Base-by-base conservation (phyloP, 92 coral and sea anemone species). In the Ricordea florida region DNA sequence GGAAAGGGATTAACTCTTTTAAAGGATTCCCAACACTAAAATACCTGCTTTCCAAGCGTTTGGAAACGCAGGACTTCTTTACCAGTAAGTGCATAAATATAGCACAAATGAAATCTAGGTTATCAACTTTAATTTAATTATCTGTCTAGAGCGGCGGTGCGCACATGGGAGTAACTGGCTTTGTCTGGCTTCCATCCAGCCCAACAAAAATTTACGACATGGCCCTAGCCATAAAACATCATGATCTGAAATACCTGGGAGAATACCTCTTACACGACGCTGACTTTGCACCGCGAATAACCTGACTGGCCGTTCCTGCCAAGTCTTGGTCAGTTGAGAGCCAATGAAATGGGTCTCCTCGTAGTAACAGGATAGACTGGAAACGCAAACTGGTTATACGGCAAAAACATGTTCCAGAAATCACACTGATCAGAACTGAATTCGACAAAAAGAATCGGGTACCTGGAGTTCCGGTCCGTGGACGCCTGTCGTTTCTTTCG, bases 241-340 rank as follows among this genome's bases (percentile, higher is more conserved):
- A 52, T 70, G 77, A 55, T 55, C 42, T 70, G 61, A 79, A 82
- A 82, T 82, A 82, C 88, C 88, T 82, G 82, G 61, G 58, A 53
- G 58, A 47, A 72, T 82, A 82, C 88, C 88, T 82, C 70, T 74
- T 82, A 82, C 24, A 74, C 68, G 85, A 69, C 37, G 61, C 15
- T 57, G 77, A 27, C 76, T 69, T 47, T 46, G 35, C n/a, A 35
- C 60, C 36, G 61, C 67, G 36, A 61, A 49, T 18, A 33, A 41
- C 64, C 50, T 70, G 77, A 37, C 18, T 55, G 77, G 53, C 77
- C 56, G 77, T 53, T 53, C 77, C 77, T n/a, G n/a, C n/a, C n/a
- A n/a, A n/a, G n/a, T n/a, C n/a, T n/a, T n/a, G n/a, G 64, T 57
- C 44, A 53, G 53, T 29, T 38, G 65, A 63, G 53, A 67, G 59